These are phyloP conservation scores for Anthopleura xanthogrammica DNA, from an alignment of 92 coral and sea anemone species.

Conservation along the genomic window DNA sequence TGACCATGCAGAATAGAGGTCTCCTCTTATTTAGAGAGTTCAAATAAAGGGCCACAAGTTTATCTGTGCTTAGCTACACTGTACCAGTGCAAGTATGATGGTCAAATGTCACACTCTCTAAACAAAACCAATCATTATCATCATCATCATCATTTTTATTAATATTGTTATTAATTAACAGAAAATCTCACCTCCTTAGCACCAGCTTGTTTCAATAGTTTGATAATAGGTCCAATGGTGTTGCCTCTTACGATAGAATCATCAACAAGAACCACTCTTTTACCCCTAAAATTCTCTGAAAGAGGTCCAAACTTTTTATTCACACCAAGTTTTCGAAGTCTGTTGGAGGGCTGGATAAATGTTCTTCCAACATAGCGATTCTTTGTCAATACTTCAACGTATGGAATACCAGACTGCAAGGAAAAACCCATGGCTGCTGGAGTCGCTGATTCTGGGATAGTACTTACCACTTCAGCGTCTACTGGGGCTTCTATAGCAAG, in stretches of 20 bases:
- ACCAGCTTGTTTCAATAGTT: constrained; percentile 88
- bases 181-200: constrained; percentile 71
- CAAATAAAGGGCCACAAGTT: too few relatives aligned
- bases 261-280: constrained; percentile 85
- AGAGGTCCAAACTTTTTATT: constrained; percentile 98
- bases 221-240: constrained; percentile 90
- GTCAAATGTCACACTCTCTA: too few relatives aligned
- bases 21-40: too few relatives aligned
- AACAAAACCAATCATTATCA: background rate
- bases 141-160: background rate
- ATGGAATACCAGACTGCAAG: constrained; percentile 74
- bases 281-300: constrained; percentile 81
- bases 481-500: constrained; percentile 89
- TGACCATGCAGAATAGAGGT: too few relatives aligned
- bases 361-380: constrained; percentile 98
- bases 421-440: constrained; percentile 96
- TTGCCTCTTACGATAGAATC: constrained; percentile 98
- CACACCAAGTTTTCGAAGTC: constrained; percentile 90
- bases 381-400: constrained; percentile 90
- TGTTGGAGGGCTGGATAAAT: constrained; percentile 84
- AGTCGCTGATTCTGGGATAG: constrained; percentile 96
- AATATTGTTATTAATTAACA: background rate
- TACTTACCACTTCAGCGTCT: constrained; percentile 94
- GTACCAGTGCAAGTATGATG: too few relatives aligned
- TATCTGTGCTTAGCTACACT: too few relatives aligned